phyloP scores from a whole-genome alignment of 2,797 vertebrate genomes.

The Moxostoma hubbsi region DNA sequence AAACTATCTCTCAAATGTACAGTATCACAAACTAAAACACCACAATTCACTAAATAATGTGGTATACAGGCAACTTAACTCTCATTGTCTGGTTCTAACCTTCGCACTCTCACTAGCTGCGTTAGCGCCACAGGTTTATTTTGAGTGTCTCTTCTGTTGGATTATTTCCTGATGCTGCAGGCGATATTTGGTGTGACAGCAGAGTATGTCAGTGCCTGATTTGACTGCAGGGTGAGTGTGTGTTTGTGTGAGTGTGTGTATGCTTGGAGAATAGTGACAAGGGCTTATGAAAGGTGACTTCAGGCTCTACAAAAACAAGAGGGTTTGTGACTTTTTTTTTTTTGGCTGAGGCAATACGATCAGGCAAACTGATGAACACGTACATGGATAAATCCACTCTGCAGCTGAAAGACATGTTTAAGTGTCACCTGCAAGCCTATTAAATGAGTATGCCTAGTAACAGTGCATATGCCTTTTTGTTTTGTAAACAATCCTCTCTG shows the following conservation, averaged over 20 bases:
- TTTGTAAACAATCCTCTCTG: slow-evolving; percentile 14
- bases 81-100: neutral
- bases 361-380: slow-evolving; percentile 22
- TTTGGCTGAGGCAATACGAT: neutral
- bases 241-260: slow-evolving; percentile 21
- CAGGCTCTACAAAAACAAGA: slow-evolving; percentile 39
- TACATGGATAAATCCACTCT: slow-evolving; percentile 9
- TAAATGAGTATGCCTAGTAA: slow-evolving; percentile 43
- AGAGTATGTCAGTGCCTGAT: slow-evolving; percentile 39
- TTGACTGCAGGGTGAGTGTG: slow-evolving; percentile 39
- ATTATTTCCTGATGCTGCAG: slow-evolving; percentile 57
- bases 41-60: slow-evolving; percentile 1
- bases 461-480: slow-evolving; percentile 42
- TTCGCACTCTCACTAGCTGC: slow-evolving; percentile 23
- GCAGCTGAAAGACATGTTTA: slow-evolving; percentile 31
- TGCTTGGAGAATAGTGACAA: slow-evolving; percentile 33
- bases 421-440: slow-evolving; percentile 55
- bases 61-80: slow-evolving; percentile 25
- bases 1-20: neutral
- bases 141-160: slow-evolving; percentile 50
- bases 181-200: slow-evolving; percentile 45
- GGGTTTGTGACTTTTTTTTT: slow-evolving; percentile 39
- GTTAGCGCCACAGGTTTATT: slow-evolving; percentile 49
- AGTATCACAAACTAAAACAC: neutral
- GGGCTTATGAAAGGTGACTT: slow-evolving; percentile 44